Percentiles rank a stretch among this genome's conserved stretches.
Evolutionary conservation across 2,797 vertebrate genomes (phyloP).

Genomic region (Cirrhinus molitorella): DNA sequence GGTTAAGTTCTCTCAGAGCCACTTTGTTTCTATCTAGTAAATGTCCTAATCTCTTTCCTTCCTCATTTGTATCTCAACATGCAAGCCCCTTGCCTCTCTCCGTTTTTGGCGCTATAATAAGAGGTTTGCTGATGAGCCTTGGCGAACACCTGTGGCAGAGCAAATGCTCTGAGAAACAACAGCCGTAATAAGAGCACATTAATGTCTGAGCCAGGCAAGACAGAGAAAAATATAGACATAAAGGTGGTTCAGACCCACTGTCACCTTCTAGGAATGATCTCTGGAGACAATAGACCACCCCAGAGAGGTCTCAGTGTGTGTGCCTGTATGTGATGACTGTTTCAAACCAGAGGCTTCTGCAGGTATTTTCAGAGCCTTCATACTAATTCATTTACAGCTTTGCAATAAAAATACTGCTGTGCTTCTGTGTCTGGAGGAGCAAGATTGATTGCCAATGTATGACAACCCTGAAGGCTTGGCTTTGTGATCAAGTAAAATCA

Average conservation of each 20-base stretch:
- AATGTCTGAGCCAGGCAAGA: conserved; percentile 58
- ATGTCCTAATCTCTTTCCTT: conserved; percentile 17
- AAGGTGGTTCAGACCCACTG: conserved; percentile 43
- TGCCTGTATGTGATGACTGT: not conserved
- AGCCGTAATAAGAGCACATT: conserved; percentile 66
- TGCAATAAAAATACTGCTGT: conserved; percentile 4
- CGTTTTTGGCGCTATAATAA: conserved; percentile 65
- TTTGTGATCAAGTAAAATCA: conserved; percentile 43
- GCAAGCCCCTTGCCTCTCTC: conserved; percentile 27
- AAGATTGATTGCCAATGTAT: conserved; percentile 16
- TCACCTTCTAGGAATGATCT: conserved; percentile 15
- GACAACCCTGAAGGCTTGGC: conserved; percentile 39
- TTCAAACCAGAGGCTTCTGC: conserved; percentile 1
- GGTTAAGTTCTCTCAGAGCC: not conserved
- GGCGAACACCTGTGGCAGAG: conserved; percentile 70
- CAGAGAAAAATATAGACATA: conserved; percentile 50
- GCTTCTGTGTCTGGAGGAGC: not conserved
- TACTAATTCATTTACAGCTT: not conserved
- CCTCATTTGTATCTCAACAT: conserved; percentile 14
- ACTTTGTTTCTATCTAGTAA: conserved; percentile 19
- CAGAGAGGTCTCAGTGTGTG: not conserved
- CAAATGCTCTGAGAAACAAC: conserved; percentile 63
- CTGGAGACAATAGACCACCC: conserved; percentile 48
- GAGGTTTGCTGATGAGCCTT: conserved; percentile 58
- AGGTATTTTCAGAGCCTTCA: not conserved